These are phyloP conservation scores for Chlorops oryzae DNA, from an alignment of 1,140 invertebrate species.

Conservation along the genomic window DNA sequence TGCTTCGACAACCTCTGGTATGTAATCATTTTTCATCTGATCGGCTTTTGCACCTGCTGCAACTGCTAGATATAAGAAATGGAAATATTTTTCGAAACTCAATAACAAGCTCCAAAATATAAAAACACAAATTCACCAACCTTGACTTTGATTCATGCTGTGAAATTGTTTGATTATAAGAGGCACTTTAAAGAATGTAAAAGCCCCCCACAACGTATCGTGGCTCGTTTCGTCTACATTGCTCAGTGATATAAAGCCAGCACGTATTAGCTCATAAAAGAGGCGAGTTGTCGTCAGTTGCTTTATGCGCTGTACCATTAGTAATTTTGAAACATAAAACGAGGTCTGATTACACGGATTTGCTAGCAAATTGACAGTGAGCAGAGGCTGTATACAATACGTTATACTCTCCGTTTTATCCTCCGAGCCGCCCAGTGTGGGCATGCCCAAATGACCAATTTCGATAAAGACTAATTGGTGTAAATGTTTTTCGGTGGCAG, in stretches of 20 bases:
- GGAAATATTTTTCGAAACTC: not conserved
- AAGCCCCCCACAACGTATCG: slow-evolving; percentile 87
- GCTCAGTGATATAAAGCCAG: slow-evolving; percentile 79
- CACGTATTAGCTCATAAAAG: slow-evolving; percentile 83
- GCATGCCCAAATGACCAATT: slow-evolving; percentile 33
- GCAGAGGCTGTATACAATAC: slow-evolving; percentile 66
- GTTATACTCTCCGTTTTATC: slow-evolving; percentile 60
- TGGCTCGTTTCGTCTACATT: slow-evolving; percentile 60
- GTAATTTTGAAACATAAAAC: slow-evolving; percentile 70
- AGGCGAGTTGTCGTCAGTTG: slow-evolving; percentile 63
- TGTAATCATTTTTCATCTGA: slow-evolving; percentile 51
- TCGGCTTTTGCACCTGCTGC: slow-evolving; percentile 27
- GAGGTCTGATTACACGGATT: slow-evolving; percentile 72
- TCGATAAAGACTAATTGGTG: slow-evolving; percentile 40
- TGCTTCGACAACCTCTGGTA: slow-evolving; percentile 70
- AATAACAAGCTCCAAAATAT: not conserved
- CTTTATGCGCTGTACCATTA: slow-evolving; percentile 78
- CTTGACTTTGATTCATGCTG: slow-evolving; percentile 48
- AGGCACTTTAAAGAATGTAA: slow-evolving; percentile 86
- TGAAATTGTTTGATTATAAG: slow-evolving; percentile 69
- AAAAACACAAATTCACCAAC: not conserved
- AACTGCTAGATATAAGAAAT: not conserved
- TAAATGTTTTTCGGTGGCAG: slow-evolving; percentile 27
- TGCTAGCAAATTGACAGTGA: slow-evolving; percentile 66
- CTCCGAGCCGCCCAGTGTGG: slow-evolving; percentile 19